Evolutionary conservation across 2,888 invertebrate genomes (phyloP), one percentile per base, ranked within the genome.

Genomic region (Caenorhabditis macrosperma): DNA sequence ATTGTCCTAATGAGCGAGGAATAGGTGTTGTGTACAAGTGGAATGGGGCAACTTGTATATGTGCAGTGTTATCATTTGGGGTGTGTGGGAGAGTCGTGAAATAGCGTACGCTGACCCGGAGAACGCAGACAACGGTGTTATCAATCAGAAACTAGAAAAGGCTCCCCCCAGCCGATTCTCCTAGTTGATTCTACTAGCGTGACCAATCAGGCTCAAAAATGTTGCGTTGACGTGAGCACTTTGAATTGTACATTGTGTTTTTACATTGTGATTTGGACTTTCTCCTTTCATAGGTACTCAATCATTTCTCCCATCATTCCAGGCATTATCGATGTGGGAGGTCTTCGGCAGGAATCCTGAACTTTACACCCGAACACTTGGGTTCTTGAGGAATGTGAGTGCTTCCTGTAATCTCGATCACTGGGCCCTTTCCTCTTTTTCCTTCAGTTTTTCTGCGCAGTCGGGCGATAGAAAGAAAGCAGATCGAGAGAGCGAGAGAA

Each of bases 41-140:
- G 30, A 72, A 72, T 64, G 35, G 74, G 64, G 74, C 74, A 74
- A 74, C 74, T 74, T 64, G 74, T 74, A 74, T 64, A 74, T 57
- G 63, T 38, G 59, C 41, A 20, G 28, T 74, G 74, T 74, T 74
- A 74, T 74, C 74, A 74, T 48, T 24, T 1, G n/a, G 5, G 1
- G 57, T 22, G 15, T 26, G 28, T 44, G 17, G 44, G 44, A 44
- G 44, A 44, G n/a, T 17, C 44, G 33, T 9, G 24, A 68, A 35
- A 66, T 57, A 64, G 74, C 38, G 41, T 64, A 46, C 17, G 20
- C 1, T 41, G 33, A 41, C 28, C 17, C 33, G 48, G 57, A 59
- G 57, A 35, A 44, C 15, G 35, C 52, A 55, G 63, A 59, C 26
- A 15, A 41, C 41, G 41, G 26, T 30, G 26, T 74, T 74, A 74